Conservation (phyloP, 2,113 vertebrate species). For the Nanger granti region DNA sequence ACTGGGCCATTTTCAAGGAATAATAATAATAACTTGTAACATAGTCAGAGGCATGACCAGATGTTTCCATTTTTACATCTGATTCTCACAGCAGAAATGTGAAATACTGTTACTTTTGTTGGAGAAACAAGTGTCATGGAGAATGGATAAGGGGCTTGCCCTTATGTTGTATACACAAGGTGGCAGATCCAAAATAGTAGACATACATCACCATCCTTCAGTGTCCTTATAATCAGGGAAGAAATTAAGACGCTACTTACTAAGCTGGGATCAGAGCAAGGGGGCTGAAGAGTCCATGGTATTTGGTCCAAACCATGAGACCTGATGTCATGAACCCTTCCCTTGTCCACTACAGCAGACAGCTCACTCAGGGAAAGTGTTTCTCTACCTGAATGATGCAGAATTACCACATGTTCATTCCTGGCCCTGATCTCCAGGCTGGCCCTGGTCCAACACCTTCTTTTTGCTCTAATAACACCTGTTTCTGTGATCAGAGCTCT, state of each 20-base stretch:
- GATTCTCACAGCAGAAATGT: not conserved
- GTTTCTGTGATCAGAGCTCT: not conserved
- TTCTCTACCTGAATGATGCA: not conserved
- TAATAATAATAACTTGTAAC: not conserved
- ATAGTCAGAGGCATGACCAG: not conserved
- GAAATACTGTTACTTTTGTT: not conserved
- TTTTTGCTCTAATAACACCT: not conserved
- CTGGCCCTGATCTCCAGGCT: not conserved
- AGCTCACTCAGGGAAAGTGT: not conserved
- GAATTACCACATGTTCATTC: not conserved
- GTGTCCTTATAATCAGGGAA: not conserved
- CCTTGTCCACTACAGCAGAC: not conserved
- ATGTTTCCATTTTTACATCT: not conserved
- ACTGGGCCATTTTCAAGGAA: not conserved
- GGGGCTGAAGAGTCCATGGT: not conserved
- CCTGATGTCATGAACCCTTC: rapidly evolving
- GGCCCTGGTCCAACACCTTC: not conserved
- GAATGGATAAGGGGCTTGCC: not conserved
- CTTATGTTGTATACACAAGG: not conserved
- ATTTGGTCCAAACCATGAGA: not conserved
- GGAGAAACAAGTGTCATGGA: not conserved
- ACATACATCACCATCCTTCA: not conserved
- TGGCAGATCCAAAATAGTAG: not conserved
- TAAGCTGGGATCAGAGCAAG: not conserved
- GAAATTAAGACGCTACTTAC: not conserved